Evolutionary conservation across 2,797 vertebrate species (phyloP), one percentile per base, ranked within the genome.

Genomic region (Ispidina picta): DNA sequence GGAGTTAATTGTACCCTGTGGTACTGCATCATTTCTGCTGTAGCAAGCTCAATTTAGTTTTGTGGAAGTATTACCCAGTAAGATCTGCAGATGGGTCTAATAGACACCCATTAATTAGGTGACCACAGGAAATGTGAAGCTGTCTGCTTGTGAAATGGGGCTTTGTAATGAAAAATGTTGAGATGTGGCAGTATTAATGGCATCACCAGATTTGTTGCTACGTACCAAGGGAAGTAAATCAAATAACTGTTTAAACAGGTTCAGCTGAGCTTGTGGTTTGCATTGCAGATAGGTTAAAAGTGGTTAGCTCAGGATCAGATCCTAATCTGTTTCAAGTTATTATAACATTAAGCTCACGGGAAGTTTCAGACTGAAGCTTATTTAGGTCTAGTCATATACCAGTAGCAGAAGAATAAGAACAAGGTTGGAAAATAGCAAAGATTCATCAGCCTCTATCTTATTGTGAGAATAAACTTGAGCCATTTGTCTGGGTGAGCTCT

Each of bases 31-130:
- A 93, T 97, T 98, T 98, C 97, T 97, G 95, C 96, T 96, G 93
- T 94, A 92, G 91, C 39, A 91, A 93, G 91, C 97, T 97, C 97
- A 96, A 97, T 97, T 98, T 97, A 93, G 94, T 97, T 96, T 96
- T 94, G 96, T 88, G 89, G 94, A 96, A 96, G 93, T 88, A 96
- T 97, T 97, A 93, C 94, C 94, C 68, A 16, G 51, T 79, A 95
- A 96, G 95, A 95, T 96, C 97, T 97, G 96, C 88, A 97, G 97
- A 98, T 97, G 95, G 91, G 95, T 95, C 93, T 96, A 97, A 98
- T 96, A 97, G 93, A 93, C 89, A 97, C 93, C 97, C 97, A 98
- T 98, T 98, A 98, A 98, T 98, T 98, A 96, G 88, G 93, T 96
- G 94, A 86, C 96, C 86, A 88, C 46, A 89, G 94, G 91, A 97